Evolutionary conservation across 2,797 vertebrate genomes (phyloP), one percentile per base, ranked within the genome.

Genomic region (Spheniscus humboldti): DNA sequence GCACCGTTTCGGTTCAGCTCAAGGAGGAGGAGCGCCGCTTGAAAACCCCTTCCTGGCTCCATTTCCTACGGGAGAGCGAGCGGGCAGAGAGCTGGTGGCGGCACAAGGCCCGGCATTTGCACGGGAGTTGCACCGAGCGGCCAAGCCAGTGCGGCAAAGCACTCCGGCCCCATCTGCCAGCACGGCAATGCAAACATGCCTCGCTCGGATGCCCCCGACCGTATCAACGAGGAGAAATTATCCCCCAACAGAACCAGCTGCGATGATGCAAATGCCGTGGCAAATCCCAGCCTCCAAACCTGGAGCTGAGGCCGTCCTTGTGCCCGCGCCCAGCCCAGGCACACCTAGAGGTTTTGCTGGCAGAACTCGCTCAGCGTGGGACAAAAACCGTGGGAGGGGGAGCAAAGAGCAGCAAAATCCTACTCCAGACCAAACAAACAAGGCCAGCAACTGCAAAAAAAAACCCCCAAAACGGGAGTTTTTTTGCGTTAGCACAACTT

Each of bases 101-200:
- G 16, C 28, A 0, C 45, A 4, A 74, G 63, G 76, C 83, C 68
- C 2, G 0, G 16, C 6, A 0, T 7, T 47, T 3, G 33, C 57
- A 48, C 2, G 2, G 41, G 35, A 27, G 48, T 9, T 6, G 23
- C 35, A 17, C 35, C 7, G 6, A 28, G 52, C 1, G 8, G 37
- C 9, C 50, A 7, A 72, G 9, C 9, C 5, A 2, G 30, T 10
- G 25, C 1, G 9, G 67, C 27, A 27, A 37, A 88, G 50, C 48
- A 2, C 39, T 13, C 56, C 2, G 6, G 25, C 9, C 35, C 55
- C 15, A 3, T 18, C 15, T 4, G 2, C 37, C 57, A 7, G 31
- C 37, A 17, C 7, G 2, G 57, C 57, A 3, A 43, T 0, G 18
- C 33, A 14, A 14, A 39, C 27, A 10, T 4, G 2, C 56, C 39